Base-by-base conservation (phyloP, 2,797 vertebrate species). In the Enteromius argenteus region DNA sequence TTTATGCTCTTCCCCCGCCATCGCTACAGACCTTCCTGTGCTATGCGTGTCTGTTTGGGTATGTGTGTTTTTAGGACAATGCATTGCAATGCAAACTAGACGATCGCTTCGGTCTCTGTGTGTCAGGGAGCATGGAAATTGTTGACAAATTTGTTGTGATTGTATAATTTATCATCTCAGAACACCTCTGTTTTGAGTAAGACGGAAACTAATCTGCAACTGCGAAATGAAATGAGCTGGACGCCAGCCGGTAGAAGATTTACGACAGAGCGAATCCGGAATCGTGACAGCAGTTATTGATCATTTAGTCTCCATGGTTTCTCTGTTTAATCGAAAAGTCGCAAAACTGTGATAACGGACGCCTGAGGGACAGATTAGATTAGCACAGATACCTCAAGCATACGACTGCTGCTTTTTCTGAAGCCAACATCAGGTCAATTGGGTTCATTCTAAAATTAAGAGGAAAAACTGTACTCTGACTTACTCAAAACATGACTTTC, bases 121-220 rank as follows among this genome's bases (percentile, higher is more conserved):
- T 53, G 86, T 87, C 88, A 46, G 76, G 84, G 80, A 89, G 90
- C 37, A 84, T 78, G 88, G 89, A 92, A 94, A 92, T 92, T 86
- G 91, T 88, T 94, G 93, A 94, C 92, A 94, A 94, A 94, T 92
- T 91, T 90, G 85, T 89, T 85, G 88, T 91, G 93, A 93, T 90
- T 93, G 90, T 91, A 93, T 92, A 90, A 92, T 94, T 93, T 91
- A 94, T 94, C 94, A 94, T 92, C 81, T 79, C 88, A 64, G 80
- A 91, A 93, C 91, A 90, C 92, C 91, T 94, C 92, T 91, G 92
- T 92, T 94, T 94, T 92, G 93, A 93, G 92, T 93, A 94, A 94
- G 92, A 92, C 89, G 90, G 89, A 92, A 92, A 93, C 91, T 94
- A 93, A 94, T 94, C 93, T 91, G 91, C 89, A 92, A 86, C 92